Base-by-base conservation (phyloP, 2,888 invertebrate genomes). In the Rhagonycha lutea region DNA sequence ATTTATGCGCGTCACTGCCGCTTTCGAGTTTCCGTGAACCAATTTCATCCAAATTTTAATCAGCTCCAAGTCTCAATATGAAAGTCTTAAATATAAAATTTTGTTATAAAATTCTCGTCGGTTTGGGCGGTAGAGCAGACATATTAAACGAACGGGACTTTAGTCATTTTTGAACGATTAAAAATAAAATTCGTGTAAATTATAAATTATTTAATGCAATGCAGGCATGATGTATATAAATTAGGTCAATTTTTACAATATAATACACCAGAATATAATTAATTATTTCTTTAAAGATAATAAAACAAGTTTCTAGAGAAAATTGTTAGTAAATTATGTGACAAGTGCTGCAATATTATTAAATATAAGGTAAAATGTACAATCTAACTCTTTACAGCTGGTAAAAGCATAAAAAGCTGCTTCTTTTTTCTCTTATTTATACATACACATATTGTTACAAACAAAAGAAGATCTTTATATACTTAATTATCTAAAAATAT, bases 201-300 rank as follows among this genome's bases (percentile, higher is more conserved):
- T 78, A 78, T 78, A 76, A 78, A 78, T 78, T 63, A 76, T 73
- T 86, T 85, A 86, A 85, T 86, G 85, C 84, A 84, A 85, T 85
- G 83, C 83, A 83, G 76, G 84, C 85, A 84, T 85, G 84, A 84
- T 87, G 85, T 87, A 86, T 65, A 65, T 85, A 87, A 86, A 87
- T 86, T 83, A 86, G 83, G 83, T 83, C 79, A 84, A 84, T 84
- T 86, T 84, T 84, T 86, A 87, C 86, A 87, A 84, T 86, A 86
- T 86, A 84, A 83, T 85, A 86, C 86, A 85, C 83, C 69, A 60
- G 60, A 73, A 73, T 69, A 61, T 75, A 76, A 81, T 79, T 79
- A 79, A 74, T 69, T 73, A 74, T 71, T 68, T 61, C 32, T 72
- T 74, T 28, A 61, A 68, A 71, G 14, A 62, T 69, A 73, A 47